A percentile compares a stretch with the other conserved stretches of the same genome.
Evolutionary conservation across 2,797 vertebrate genomes (phyloP).

Genomic region (Epinephelus awoara): DNA sequence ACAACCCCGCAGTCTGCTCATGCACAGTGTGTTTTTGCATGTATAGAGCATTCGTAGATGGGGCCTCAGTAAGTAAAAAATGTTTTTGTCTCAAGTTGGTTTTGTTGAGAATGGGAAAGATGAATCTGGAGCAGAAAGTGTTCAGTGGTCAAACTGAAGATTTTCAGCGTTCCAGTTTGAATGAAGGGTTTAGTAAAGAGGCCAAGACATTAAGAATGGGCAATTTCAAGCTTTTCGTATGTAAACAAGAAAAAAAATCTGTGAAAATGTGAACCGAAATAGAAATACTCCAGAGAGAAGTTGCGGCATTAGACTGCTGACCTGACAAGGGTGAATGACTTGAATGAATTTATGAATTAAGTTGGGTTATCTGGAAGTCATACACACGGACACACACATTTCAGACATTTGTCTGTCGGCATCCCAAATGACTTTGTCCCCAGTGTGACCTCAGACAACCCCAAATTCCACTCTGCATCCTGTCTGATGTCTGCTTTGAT

Average conservation of each 20-base stretch:
- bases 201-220: background rate
- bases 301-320: background rate
- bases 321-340: background rate
- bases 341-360: constrained; percentile 4
- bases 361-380: constrained; percentile 1
- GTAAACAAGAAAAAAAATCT: background rate
- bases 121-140: background rate
- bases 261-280: background rate
- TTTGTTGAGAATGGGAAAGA: background rate
- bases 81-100: constrained; percentile 12
- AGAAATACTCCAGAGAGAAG: background rate
- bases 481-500: constrained; percentile 45
- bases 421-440: constrained; percentile 6
- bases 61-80: background rate
- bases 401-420: constrained; percentile 15
- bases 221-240: background rate
- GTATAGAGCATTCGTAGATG: constrained; percentile 2
- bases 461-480: constrained; percentile 46
- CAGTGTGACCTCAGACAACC: constrained; percentile 34
- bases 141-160: constrained; percentile 12
- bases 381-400: constrained; percentile 35
- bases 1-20: background rate
- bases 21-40: background rate
- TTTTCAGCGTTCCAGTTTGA: constrained; percentile 8
- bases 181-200: background rate